Evolutionary conservation across 92 coral and sea anemone genomes (phyloP).

Genomic region (Galaxea fascicularis): DNA sequence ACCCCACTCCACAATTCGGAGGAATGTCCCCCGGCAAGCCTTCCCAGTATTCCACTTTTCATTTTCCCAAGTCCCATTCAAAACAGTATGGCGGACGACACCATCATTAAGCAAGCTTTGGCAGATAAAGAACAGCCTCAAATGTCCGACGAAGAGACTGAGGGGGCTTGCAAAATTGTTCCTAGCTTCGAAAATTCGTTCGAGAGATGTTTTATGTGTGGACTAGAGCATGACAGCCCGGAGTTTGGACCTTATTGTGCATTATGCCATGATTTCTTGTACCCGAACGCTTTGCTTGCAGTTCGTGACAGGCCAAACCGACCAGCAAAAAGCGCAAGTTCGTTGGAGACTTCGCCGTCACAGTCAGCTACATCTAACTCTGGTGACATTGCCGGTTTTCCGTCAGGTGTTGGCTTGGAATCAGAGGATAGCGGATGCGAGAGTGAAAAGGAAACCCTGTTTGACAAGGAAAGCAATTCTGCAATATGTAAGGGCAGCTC

Average conservation of each 20-base stretch:
- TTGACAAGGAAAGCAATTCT: not conserved
- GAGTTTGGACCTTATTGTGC: slow-evolving; percentile 75
- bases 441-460: slow-evolving; percentile 2
- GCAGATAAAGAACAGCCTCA: slow-evolving; percentile 19
- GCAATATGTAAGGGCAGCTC: not conserved
- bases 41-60: not conserved
- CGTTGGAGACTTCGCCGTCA: not conserved
- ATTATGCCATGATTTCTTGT: slow-evolving; percentile 72
- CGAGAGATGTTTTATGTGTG: slow-evolving; percentile 63
- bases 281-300: slow-evolving; percentile 47
- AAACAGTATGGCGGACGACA: slow-evolving; percentile 41
- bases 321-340: not conserved
- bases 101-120: not conserved
- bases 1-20: too few species aligned
- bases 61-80: not conserved
- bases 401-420: slow-evolving; percentile 12
- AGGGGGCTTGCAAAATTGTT: slow-evolving; percentile 38
- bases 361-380: not conserved
- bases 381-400: not conserved
- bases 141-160: not conserved
- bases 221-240: slow-evolving; percentile 51
- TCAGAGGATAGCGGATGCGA: slow-evolving; percentile 42
- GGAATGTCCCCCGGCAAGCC: not conserved
- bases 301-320: slow-evolving; percentile 1
- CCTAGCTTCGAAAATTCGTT: slow-evolving; percentile 48